Percentiles rank a stretch among this genome's conserved stretches.
These are phyloP conservation scores for Seira ritae DNA, from an alignment of 2,888 invertebrate genomes.

Conservation along the genomic window DNA sequence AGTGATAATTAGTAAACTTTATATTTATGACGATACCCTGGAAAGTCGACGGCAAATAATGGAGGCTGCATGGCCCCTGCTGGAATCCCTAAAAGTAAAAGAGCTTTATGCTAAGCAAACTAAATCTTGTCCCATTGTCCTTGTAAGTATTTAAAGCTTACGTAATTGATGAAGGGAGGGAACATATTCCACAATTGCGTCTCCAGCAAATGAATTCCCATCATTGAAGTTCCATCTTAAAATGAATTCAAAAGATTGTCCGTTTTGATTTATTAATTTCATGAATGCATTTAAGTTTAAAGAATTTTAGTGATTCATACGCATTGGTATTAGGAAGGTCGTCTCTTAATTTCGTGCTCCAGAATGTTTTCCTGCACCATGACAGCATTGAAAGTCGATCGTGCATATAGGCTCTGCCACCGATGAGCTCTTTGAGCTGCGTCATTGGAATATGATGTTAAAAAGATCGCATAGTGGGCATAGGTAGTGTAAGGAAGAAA, in stretches of 20 bases:
- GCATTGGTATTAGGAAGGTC: background rate
- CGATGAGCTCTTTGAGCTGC: too few relatives aligned
- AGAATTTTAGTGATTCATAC: too few relatives aligned
- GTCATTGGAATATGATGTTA: too few relatives aligned
- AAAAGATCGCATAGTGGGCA: too few relatives aligned
- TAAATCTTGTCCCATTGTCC: too few relatives aligned
- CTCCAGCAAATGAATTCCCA: slow-evolving; percentile 34
- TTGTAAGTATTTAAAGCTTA: slow-evolving; percentile 29
- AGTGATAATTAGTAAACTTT: too few relatives aligned
- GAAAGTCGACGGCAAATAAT: slow-evolving; percentile 26
- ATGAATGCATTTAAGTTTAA: too few relatives aligned
- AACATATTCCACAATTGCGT: slow-evolving; percentile 41
- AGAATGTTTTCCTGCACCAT: too few relatives aligned
- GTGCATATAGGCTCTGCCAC: slow-evolving; percentile 7
- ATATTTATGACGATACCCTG: slow-evolving; percentile 52
- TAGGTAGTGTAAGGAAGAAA: too few relatives aligned
- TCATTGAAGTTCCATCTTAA: slow-evolving; percentile 41
- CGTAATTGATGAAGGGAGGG: slow-evolving; percentile 42
- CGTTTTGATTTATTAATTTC: too few relatives aligned
- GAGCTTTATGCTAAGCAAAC: too few relatives aligned
- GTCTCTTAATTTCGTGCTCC: slow-evolving; percentile 34
- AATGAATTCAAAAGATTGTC: too few relatives aligned
- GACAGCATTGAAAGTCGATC: slow-evolving; percentile 1
- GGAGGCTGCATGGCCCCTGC: slow-evolving; percentile 37
- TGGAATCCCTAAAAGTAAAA: slow-evolving; percentile 36